Evolutionary conservation across 2,113 vertebrate species (phyloP).

Genomic region (Zapus hudsonius): DNA sequence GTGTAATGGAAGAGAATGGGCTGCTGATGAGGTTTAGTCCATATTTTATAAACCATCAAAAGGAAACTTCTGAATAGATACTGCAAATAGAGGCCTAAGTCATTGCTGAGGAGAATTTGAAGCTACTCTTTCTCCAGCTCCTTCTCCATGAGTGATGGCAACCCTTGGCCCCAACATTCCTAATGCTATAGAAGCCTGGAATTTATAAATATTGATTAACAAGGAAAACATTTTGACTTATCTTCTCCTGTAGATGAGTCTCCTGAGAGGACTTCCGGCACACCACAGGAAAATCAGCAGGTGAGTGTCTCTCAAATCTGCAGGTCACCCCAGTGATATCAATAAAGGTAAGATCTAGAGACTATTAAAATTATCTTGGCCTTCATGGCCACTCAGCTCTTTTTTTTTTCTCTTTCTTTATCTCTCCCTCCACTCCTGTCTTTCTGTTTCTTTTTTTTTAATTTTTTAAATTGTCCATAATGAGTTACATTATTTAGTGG

Average conservation of each 20-base stretch:
- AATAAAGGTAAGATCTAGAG: not conserved
- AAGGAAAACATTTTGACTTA: not conserved
- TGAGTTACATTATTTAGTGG: too few relatives aligned
- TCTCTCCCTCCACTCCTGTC: not conserved
- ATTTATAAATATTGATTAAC: conserved; percentile 1
- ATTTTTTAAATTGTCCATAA: not conserved
- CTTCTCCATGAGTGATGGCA: not conserved
- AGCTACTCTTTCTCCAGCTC: not conserved
- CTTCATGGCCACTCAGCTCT: not conserved
- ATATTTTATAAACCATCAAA: not conserved
- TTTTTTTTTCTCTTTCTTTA: not conserved
- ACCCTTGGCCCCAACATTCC: not conserved
- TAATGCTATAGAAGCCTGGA: not conserved
- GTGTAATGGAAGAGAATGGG: not conserved
- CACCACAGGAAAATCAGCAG: not conserved
- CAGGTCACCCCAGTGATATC: not conserved
- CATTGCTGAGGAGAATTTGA: not conserved
- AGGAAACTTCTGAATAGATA: conserved; percentile 27
- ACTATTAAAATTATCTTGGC: not conserved
- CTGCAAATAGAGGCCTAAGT: not conserved
- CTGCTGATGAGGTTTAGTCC: not conserved
- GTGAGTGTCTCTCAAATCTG: conserved; percentile 36
- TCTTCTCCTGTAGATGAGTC: not conserved
- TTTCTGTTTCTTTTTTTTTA: not conserved
- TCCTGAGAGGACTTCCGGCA: not conserved